Evolutionary conservation across 2,113 vertebrate genomes (phyloP), one percentile per base, ranked within the genome.

Genomic region (Erinaceus europaeus): DNA sequence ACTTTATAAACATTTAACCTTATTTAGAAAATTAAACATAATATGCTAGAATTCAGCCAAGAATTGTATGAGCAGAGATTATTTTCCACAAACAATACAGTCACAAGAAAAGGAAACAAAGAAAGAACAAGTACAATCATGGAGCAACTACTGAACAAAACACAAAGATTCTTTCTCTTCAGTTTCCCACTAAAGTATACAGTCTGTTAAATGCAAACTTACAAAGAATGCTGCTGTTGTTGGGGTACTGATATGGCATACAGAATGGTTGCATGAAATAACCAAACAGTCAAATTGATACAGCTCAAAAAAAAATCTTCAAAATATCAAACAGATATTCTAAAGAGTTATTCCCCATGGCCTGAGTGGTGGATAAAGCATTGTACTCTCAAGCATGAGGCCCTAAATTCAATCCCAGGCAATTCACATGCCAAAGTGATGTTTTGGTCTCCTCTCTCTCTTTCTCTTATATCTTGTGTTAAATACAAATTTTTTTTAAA

Each of bases 151-250:
- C 23, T 38, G 89, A 68, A 76, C 23, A 21, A 53, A 53, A 53
- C 59, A 89, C n/a, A 74, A 84, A 44, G 44, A 80, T 40, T 46
- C 61, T 79, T 81, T 88, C 20, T 14, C 25, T 62, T 18, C 73
- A 62, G 6, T 67, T 84, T 83, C 53, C 86, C 7, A 72, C 68
- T 86, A 75, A 71, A 29, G 12, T 36, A 65, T 50, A 50, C 13
- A 77, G 78, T 65, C 86, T 61, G 75, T 86, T 68, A 81, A 86
- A 88, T 67, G 74, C 75, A 86, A 91, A 90, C 32, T 62, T 80
- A 82, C 23, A 46, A 2, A 71, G 29, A 55, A 64, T 20, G 1
- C 15, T 68, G 65, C 36, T 84, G 17, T 14, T 80, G 29, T 57
- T 71, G 38, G 6, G 89, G 17, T 38, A 79, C 9, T 59, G 27